phyloP scores from a whole-genome alignment of 23 tunicate species.

The Styela plicata region DNA sequence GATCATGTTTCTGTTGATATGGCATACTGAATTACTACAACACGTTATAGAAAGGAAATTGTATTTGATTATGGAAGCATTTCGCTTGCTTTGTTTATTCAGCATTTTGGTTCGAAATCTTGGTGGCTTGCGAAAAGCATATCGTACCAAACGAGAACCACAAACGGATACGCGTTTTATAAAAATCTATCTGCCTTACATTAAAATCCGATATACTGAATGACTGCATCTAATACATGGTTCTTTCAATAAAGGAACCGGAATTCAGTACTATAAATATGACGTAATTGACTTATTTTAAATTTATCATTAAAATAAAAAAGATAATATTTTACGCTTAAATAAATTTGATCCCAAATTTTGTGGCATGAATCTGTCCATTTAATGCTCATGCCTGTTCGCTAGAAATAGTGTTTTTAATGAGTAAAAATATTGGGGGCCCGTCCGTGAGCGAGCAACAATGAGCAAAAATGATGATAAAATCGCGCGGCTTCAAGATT shows the following conservation, averaged over 20 bases:
- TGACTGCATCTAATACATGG: no score
- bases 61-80: background rate
- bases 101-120: background rate
- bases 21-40: background rate
- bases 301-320: no score
- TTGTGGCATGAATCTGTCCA: no score
- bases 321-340: background rate
- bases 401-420: background rate
- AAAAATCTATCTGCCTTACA: background rate
- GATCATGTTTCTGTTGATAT: background rate
- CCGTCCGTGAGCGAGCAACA: no score
- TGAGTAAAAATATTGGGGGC: no score
- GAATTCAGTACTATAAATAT: no score
- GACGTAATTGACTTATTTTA: background rate
- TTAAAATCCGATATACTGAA: no score
- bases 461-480: no score
- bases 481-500: no score
- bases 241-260: no score
- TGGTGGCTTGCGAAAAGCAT: background rate
- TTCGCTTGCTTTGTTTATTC: background rate
- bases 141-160: background rate
- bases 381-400: background rate
- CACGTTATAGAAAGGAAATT: background rate
- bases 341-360: no score
- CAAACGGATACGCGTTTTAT: background rate